Percentiles rank a stretch among this genome's conserved stretches.
Conservation (phyloP, 2,888 invertebrate species). For the Gymnoscelis rufifasciata region DNA sequence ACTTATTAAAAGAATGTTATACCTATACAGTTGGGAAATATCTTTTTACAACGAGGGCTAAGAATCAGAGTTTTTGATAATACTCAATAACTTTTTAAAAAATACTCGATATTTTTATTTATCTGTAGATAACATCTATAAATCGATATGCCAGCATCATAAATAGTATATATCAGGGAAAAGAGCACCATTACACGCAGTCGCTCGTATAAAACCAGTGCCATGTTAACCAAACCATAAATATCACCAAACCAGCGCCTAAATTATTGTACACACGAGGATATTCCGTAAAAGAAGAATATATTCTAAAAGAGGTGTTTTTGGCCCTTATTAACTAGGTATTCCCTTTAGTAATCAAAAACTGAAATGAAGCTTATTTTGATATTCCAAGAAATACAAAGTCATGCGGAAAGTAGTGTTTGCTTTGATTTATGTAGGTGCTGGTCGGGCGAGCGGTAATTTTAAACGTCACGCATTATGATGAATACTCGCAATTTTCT, state of each 20-base stretch:
- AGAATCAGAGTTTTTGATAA: no score
- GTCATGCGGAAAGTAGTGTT: slow-evolving; percentile 59
- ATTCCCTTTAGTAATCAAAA: slow-evolving; percentile 29
- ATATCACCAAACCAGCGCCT: slow-evolving; percentile 55
- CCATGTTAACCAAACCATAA: slow-evolving; percentile 58
- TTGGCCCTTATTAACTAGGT: slow-evolving; percentile 25
- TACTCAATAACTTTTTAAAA: not conserved
- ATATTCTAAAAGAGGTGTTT: slow-evolving; percentile 34
- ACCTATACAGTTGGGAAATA: no score
- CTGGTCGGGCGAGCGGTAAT: slow-evolving; percentile 60
- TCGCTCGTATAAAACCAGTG: slow-evolving; percentile 53
- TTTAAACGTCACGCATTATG: slow-evolving; percentile 76
- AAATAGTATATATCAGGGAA: slow-evolving; percentile 28
- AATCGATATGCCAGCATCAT: slow-evolving; percentile 5
- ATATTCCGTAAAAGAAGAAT: slow-evolving; percentile 43
- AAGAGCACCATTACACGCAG: slow-evolving; percentile 43
- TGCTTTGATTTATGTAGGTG: slow-evolving; percentile 65
- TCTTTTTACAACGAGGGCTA: not conserved
- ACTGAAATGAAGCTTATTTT: slow-evolving; percentile 27
- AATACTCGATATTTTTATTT: not conserved
- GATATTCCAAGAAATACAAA: slow-evolving; percentile 36
- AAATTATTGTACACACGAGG: slow-evolving; percentile 60
- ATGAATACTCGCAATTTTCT: slow-evolving; percentile 76
- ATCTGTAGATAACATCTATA: not conserved
- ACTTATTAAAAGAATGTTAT: no score